phyloP scores from a whole-genome alignment of 2,797 vertebrate species.

The Mastacembelus armatus region DNA sequence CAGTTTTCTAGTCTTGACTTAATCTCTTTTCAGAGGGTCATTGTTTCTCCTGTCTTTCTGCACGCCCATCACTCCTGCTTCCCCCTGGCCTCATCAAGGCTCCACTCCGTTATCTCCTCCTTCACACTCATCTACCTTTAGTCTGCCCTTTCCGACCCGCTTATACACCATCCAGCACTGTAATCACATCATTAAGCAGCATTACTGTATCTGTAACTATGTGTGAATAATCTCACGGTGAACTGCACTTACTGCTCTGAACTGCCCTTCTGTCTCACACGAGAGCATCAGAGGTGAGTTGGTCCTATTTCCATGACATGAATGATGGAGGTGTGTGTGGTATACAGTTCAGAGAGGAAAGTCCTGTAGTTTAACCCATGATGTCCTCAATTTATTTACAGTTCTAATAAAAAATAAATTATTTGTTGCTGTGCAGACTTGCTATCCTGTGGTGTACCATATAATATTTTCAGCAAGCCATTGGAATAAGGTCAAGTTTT shows the following conservation, averaged over 20 bases:
- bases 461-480: no score
- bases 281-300: constrained; percentile 22
- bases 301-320: constrained; percentile 20
- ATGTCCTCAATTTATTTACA: no score
- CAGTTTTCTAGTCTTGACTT: constrained; percentile 27
- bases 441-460: no score
- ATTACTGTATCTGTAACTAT: constrained; percentile 51
- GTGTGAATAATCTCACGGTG: constrained; percentile 57
- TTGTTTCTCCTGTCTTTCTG: constrained; percentile 31
- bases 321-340: constrained; percentile 16
- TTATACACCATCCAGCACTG: constrained; percentile 41
- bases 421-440: no score
- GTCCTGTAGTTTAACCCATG: background rate
- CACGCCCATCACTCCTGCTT: constrained; percentile 49
- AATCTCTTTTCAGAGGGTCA: constrained; percentile 30
- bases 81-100: constrained; percentile 47
- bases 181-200: constrained; percentile 61
- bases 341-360: background rate
- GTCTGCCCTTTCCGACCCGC: background rate
- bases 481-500: no score
- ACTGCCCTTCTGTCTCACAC: constrained; percentile 29
- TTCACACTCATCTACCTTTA: constrained; percentile 7
- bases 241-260: constrained; percentile 14
- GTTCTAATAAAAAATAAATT: no score
- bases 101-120: constrained; percentile 34